Base-by-base conservation (phyloP, 1,140 invertebrate species). In the Bombus superbus region DNA sequence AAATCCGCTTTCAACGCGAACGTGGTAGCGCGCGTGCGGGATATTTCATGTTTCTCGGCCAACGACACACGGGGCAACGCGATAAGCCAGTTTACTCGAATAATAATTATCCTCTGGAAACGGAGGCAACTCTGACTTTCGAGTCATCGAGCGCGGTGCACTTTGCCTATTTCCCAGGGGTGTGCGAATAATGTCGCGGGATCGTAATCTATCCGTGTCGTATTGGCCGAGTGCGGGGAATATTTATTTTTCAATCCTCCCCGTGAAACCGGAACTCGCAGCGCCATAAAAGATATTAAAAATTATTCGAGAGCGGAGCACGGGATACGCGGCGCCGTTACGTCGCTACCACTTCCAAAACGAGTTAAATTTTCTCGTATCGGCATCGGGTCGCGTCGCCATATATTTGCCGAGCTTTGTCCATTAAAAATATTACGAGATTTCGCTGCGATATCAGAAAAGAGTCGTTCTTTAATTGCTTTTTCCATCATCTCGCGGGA, bases 161-260 rank as follows among this genome's bases (percentile, higher is more conserved):
- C 89, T 90, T 81, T 83, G 72, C 81, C 86, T 90, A 90, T 90
- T 90, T 90, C 86, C 89, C 89, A n/a, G 42, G 83, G 75, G 86
- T 78, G 42, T 57, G 62, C 80, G 72, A 42, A 69, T 81, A 88
- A 90, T 72, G 86, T 90, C 42, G 71, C 88, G 76, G 76, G 83
- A 79, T 74, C 82, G 86, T 44, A 76, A 87, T 77, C 75, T 74
- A 76, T 10, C 35, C 38, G 28, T 68, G 76, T 53, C 79, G 69
- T 81, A 87, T 87, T 77, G 85, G 82, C 57, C 74, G 44, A 84
- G 66, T 64, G 42, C 59, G 44, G 32, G 47, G 68, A 64, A 68
- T 83, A 86, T 88, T 90, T 86, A 86, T 86, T 83, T 87, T 90
- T 85, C 75, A 80, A 90, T 90, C 84, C 79, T 80, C 42, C 15